Evolutionary conservation across 2,113 vertebrate species (phyloP).

Genomic region (Gavia stellata): DNA sequence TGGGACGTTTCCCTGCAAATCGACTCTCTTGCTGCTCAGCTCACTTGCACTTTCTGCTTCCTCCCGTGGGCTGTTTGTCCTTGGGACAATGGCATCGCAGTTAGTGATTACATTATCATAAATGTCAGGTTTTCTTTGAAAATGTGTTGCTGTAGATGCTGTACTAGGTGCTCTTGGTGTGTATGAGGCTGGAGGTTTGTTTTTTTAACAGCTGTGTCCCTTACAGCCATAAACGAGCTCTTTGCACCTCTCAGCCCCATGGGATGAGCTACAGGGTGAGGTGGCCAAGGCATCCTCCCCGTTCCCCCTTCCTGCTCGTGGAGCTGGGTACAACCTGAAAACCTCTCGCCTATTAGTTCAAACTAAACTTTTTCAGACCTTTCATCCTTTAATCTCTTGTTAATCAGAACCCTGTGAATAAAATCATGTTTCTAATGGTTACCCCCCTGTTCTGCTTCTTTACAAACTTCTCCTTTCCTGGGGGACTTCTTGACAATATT

Average conservation of each 20-base stretch:
- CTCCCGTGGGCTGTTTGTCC: background rate
- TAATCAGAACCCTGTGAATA: background rate
- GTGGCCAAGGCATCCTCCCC: background rate
- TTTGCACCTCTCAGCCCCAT: background rate
- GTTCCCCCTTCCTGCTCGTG: background rate
- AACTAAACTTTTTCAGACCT: background rate
- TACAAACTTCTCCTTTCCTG: background rate
- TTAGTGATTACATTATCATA: background rate
- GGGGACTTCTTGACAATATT: background rate
- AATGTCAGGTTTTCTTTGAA: background rate
- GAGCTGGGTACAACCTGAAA: background rate
- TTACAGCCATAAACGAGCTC: background rate
- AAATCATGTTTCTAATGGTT: background rate
- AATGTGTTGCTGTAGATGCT: background rate
- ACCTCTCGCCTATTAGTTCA: background rate
- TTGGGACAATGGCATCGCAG: background rate
- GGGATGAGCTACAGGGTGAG: background rate
- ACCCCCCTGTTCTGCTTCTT: background rate
- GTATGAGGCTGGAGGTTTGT: background rate
- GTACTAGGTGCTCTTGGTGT: background rate
- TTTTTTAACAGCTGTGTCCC: background rate
- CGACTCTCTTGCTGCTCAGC: background rate
- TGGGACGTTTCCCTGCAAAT: constrained; percentile 41
- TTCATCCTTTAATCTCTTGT: background rate
- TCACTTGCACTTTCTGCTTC: background rate